Base-by-base conservation (phyloP, 2,888 invertebrate species). In the Malthinus flaveolus region DNA sequence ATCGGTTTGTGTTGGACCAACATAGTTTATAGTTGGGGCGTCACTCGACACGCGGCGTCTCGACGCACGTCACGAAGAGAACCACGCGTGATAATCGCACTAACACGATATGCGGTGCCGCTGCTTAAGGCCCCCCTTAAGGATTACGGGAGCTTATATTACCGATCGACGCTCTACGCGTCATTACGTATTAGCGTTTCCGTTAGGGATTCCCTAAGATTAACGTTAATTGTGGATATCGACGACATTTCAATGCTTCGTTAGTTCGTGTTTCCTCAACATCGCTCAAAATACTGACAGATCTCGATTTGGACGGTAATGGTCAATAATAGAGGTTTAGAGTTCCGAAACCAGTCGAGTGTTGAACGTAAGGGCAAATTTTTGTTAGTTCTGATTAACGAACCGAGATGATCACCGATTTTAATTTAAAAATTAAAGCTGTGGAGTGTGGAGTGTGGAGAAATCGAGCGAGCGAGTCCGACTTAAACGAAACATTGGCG, bases 41-140 rank as follows among this genome's bases (percentile, higher is more conserved):
- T 64, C 68, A 66, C 58, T 59, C 57, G 67, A 59, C 71, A 73
- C 73, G 71, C 73, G 73, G 63, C 68, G 65, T 60, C 60, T 52
- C 64, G 68, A 65, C 66, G 66, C 63, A 65, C 71, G 69, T 68
- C 62, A 66, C 64, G 70, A 54, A 67, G 69, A 67, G 71, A 71
- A 73, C 70, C 72, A 72, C 72, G 73, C 74, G 73, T 71, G 72
- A 75, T 75, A 75, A 75, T 75, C 74, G 72, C 69, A 69, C 75
- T 75, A 73, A 74, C 73, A 71, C 71, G 74, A 75, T 73, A 73
- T 65, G 61, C 59, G 54, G 60, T 54, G 54, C 59, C 55, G 58
- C 49, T 61, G 54, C 61, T 63, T 42, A 42, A 53, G 53, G 53
- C 62, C 61, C 52, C 61, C 62, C 61, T 58, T 52, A 39, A 72